phyloP scores from a whole-genome alignment of 2,797 vertebrate species.

The Microctenopoma stevenorrisi region DNA sequence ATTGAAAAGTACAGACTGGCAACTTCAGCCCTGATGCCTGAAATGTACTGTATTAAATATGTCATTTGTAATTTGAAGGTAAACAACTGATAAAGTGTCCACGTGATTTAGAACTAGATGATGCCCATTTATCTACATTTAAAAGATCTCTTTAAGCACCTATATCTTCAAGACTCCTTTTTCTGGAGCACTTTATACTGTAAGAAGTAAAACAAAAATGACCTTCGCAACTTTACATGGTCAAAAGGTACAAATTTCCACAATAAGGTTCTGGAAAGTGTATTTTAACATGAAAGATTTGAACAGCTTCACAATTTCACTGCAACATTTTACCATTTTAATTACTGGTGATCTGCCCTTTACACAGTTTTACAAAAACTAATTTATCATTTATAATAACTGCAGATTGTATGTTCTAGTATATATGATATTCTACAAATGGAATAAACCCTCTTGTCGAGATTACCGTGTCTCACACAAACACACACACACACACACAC shows the following conservation, averaged over 20 bases:
- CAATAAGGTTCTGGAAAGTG: no score
- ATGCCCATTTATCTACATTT: background rate
- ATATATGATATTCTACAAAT: background rate
- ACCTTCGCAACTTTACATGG: no score
- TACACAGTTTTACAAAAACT: no score
- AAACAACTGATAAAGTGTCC: background rate
- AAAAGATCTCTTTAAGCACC: background rate
- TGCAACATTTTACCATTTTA: no score
- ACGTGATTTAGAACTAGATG: background rate
- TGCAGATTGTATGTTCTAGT: background rate
- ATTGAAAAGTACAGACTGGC: background rate
- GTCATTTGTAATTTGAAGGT: background rate
- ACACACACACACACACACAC: conserved; percentile 24
- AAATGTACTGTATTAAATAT: background rate
- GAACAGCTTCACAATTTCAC: no score
- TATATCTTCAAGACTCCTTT: background rate
- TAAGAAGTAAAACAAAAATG: background rate
- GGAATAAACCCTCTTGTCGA: background rate
- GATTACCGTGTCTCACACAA: conserved; percentile 6
- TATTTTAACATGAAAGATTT: no score
- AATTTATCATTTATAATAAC: background rate
- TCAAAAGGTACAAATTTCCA: no score
- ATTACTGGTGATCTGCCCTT: no score
- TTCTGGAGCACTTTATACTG: background rate
- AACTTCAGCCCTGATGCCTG: background rate